Evolutionary conservation across 2,888 invertebrate species (phyloP), one percentile per base, ranked within the genome.

Genomic region (Endotricha flammealis): DNA sequence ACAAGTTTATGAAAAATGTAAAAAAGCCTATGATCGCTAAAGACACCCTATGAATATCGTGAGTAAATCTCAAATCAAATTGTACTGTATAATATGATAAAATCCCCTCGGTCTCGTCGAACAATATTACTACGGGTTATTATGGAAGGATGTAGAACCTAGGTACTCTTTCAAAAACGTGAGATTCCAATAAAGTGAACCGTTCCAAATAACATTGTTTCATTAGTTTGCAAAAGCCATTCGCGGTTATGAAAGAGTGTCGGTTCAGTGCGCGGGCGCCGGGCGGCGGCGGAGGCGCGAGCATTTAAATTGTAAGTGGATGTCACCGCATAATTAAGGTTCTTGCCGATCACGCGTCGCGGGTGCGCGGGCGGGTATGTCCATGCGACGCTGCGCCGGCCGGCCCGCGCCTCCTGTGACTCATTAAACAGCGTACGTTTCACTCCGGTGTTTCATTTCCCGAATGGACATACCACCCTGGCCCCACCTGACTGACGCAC

Each of bases 391-490:
- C 50, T 53, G 62, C 60, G 53, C 50, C 50, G 51, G 50, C 51
- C 42, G 42, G 51, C 66, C 59, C 50, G 50, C 53, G 58, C 71
- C 67, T 71, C 14, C 63, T 69, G 80, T 72, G 69, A 79, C 73
- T 77, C 72, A 82, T 85, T 85, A 83, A 85, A 81, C 65, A 55
- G 67, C 77, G 70, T 82, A 70, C 70, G 69, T 75, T 76, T 74
- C 67, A 73, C 70, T 62, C 53, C 53, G 48, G 67, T 75, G 82
- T 85, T 85, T 85, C 79, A 83, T 85, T 85, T 83, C 57, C 45
- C 42, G 40, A 60, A 72, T 77, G 82, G 78, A 82, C 85, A 83
- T 83, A 81, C 83, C 82, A 72, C 49, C 75, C 76, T 79, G 70
- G 50, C 54, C 57, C 44, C 55, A 57, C 60, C 66, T 65, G 64